Percentiles rank a stretch among this genome's conserved stretches.
phyloP scores from a whole-genome alignment of 92 coral and sea anemone genomes.

The Scolanthus callimorphus region DNA sequence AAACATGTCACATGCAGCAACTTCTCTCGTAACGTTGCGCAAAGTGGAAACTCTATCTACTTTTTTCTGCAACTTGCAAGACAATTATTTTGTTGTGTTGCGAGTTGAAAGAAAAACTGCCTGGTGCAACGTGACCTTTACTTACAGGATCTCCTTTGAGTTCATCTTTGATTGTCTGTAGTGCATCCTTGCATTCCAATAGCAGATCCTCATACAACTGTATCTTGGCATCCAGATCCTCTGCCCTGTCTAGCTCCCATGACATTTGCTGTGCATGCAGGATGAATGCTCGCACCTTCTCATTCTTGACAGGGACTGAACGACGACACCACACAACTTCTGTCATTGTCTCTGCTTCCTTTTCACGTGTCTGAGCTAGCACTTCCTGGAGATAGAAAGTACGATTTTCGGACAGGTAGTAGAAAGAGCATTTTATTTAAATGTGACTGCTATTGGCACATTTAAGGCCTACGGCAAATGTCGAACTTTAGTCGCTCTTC shows the following conservation, averaged over 20 bases:
- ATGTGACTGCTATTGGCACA: no score
- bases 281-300: constrained; percentile 91
- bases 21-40: no score
- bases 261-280: constrained; percentile 88
- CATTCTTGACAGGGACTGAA: constrained; percentile 88
- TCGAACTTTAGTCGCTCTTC: no score
- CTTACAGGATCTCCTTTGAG: constrained; percentile 87
- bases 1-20: no score
- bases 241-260: constrained; percentile 86
- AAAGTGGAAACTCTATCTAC: no score
- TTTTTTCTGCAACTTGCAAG: no score
- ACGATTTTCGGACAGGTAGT: no score
- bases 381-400: constrained; percentile 67
- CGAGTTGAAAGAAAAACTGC: not conserved
- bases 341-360: constrained; percentile 92
- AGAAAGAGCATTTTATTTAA: no score
- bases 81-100: not conserved
- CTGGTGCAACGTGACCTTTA: not conserved
- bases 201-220: constrained; percentile 85
- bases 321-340: constrained; percentile 92
- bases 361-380: constrained; percentile 94
- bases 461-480: no score
- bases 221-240: constrained; percentile 81
- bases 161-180: constrained; percentile 93
- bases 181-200: constrained; percentile 98